A percentile compares a stretch with the other conserved stretches of the same genome.
phyloP scores from a whole-genome alignment of 2,113 vertebrate genomes.

The Solea senegalensis region DNA sequence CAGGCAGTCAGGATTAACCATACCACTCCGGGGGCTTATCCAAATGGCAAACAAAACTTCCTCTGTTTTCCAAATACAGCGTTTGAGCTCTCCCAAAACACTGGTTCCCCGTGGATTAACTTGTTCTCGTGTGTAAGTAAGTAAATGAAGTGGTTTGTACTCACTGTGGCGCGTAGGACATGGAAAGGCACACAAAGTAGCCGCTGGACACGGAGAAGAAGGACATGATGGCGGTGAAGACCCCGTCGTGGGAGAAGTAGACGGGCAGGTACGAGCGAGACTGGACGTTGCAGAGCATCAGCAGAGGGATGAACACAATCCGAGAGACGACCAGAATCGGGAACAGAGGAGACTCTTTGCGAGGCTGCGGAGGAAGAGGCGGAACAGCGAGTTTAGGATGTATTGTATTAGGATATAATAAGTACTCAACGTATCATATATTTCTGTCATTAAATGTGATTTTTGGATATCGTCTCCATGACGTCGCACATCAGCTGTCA shows the following conservation, averaged over 20 bases:
- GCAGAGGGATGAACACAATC: conserved; percentile 84
- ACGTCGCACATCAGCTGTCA: no score
- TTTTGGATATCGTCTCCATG: no score
- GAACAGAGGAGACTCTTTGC: conserved; percentile 81
- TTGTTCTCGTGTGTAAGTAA: no score
- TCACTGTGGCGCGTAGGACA: conserved; percentile 91
- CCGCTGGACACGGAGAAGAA: conserved; percentile 87
- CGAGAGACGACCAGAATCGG: conserved; percentile 82
- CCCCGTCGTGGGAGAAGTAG: conserved; percentile 80
- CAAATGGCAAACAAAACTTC: no score
- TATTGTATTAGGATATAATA: no score
- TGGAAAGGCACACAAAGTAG: conserved; percentile 88
- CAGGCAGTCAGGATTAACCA: no score
- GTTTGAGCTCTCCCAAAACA: no score
- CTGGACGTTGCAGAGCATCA: conserved; percentile 89
- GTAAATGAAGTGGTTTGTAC: conserved; percentile 31
- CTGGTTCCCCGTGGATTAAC: no score
- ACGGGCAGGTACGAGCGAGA: conserved; percentile 71
- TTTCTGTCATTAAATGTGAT: no score
- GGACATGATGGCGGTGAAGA: conserved; percentile 84
- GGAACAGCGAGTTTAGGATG: neutral
- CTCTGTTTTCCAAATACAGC: no score
- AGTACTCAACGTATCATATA: no score
- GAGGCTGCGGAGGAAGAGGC: conserved; percentile 72
- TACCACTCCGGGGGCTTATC: no score